Base-by-base conservation (phyloP, 2,113 vertebrate species). In the Amblyornis subalaris region DNA sequence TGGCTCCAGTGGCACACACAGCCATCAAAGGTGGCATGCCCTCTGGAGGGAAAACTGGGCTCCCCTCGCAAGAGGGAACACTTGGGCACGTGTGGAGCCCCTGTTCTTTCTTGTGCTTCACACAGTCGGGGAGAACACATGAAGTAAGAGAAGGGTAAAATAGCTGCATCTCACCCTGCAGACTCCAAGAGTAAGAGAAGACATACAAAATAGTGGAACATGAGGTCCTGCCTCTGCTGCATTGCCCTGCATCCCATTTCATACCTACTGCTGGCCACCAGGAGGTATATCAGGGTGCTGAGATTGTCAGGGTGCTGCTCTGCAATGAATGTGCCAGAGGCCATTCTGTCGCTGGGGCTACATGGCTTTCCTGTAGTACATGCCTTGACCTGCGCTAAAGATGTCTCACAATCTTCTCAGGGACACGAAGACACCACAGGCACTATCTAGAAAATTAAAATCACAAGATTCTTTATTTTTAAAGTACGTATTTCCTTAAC, bases 191-290 rank as follows among this genome's bases (percentile, higher is more conserved):
- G 21, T 50, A 67, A 62, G 48, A 81, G 40, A 67, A 35, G 10
- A 47, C 31, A 29, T 6, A 55, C 12, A 40, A 57, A 74, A 69
- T 3, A 71, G 65, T 0, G 0, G 50, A 36, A 53, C 4, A 1
- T 36, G 60, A 79, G 21, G 33, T 51, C 29, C 47, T 93, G 36
- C 44, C 26, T 85, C 50, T 65, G 64, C 26, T 91, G n/a, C 25
- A 8, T 55, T 61, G 31, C 42, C 10, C 69, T 77, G 26, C 35
- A 35, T 62, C 47, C 54, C 20, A 9, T 85, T 73, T 69, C 72
- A 57, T 33, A n/a, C 33, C 58, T 36, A 14, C 55, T 23, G 42
- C 67, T 77, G 72, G 23, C 69, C 48, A 54, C 87, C 25, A 47
- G 44, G 51, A 23, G 36, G 36, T 38, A 38, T 38, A 38, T 38